Percentiles rank a stretch among this genome's conserved stretches.
Conservation (phyloP, 53 echinoderm and acorn worm species). For the Arbacia lixula region DNA sequence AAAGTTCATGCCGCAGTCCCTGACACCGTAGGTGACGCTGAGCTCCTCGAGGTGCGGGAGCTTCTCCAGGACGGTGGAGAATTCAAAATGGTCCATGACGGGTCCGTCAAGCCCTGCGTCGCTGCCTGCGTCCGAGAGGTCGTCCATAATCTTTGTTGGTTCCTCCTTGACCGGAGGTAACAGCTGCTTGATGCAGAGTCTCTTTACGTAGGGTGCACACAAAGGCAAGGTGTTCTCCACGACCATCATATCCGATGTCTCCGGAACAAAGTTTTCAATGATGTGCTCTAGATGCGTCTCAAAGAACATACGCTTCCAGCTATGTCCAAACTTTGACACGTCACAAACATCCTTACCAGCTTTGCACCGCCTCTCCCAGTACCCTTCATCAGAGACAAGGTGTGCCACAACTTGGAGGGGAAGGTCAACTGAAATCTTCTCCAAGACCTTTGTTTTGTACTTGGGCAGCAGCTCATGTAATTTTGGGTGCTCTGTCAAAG, state of each 20-base stretch:
- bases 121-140: conserved; percentile 89
- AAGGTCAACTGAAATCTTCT: conserved; percentile 95
- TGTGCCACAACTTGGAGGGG: conserved; percentile 93
- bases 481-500: conserved; percentile 89
- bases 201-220: conserved; percentile 83
- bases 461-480: conserved; percentile 94
- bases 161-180: conserved; percentile 98
- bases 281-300: conserved; percentile 93
- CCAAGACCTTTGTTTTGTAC: conserved; percentile 95
- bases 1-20: conserved; percentile 99
- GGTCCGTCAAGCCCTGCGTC: conserved; percentile 94
- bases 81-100: conserved; percentile 96
- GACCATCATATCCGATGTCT: conserved; percentile 71
- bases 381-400: conserved; percentile 95
- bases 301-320: conserved; percentile 99
- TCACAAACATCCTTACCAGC: conserved; percentile 64
- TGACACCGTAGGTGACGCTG: conserved; percentile 90
- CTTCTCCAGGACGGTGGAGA: conserved; percentile 82
- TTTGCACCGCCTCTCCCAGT: conserved; percentile 97
- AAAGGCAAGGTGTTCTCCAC: conserved; percentile 78
- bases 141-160: conserved; percentile 75
- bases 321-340: conserved; percentile 88
- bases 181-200: conserved; percentile 87
- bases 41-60: conserved; percentile 90
- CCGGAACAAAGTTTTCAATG: conserved; percentile 95